A percentile compares a stretch with the other conserved stretches of the same genome.
These are phyloP conservation scores for Hermetia illucens DNA, from an alignment of 1,140 invertebrate genomes.

Conservation along the genomic window DNA sequence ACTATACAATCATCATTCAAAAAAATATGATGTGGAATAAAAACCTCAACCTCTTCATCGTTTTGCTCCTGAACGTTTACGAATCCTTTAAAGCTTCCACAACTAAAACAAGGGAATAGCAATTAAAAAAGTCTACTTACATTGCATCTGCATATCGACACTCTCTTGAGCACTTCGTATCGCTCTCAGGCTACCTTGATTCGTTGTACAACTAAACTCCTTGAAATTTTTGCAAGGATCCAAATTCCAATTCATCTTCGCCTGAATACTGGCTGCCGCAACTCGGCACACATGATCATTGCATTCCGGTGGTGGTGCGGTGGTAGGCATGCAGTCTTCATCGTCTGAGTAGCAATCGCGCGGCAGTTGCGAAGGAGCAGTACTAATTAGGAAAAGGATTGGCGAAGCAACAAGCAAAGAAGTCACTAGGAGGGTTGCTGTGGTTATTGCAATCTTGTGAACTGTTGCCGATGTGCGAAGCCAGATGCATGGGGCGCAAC, in stretches of 20 bases:
- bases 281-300: constrained; percentile 19
- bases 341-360: constrained; percentile 32
- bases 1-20: too few relatives aligned
- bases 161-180: constrained; percentile 25
- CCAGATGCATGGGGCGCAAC: constrained; percentile 44
- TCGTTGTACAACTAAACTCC: constrained; percentile 37
- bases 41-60: too few relatives aligned
- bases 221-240: constrained; percentile 48
- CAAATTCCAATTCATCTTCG: constrained; percentile 25
- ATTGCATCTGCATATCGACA: constrained; percentile 27
- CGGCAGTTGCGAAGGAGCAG: constrained; percentile 37
- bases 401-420: constrained; percentile 43
- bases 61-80: too few relatives aligned
- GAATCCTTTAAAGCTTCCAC: too few relatives aligned
- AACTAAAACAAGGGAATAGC: too few relatives aligned
- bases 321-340: constrained; percentile 28
- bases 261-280: constrained; percentile 25
- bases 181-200: constrained; percentile 19
- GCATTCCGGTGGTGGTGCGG: constrained; percentile 22
- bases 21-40: too few relatives aligned
- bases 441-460: constrained; percentile 43
- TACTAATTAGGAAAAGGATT: constrained; percentile 44
- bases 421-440: constrained; percentile 42
- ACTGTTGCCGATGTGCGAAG: constrained; percentile 39
- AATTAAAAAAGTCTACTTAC: too few relatives aligned